Base-by-base conservation (phyloP, 2,888 invertebrate species). In the Lepidochitona cinerea region DNA sequence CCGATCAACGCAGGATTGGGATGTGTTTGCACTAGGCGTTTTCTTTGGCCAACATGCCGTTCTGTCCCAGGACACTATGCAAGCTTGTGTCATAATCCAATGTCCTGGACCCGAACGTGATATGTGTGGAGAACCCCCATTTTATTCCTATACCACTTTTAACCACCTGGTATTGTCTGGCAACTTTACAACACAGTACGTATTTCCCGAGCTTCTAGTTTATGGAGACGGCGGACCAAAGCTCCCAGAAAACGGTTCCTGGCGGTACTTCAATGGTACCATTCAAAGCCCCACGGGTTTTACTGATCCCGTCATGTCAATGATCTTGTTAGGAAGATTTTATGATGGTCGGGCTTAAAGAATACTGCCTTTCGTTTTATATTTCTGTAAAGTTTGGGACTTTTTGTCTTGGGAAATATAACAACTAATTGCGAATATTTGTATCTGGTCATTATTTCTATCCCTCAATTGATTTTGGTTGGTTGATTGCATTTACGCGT, bases 131-230 rank as follows among this genome's bases (percentile, higher is more conserved):
- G 26, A 64, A 4, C 3, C 33, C 33, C 29, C 33, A 26, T 5
- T 1, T 5, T 4, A 23, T 1, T 26, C 76, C 1, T 23, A 37
- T 14, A 73, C 77, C 18, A 67, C 65, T 23, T 76, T 76, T 36
- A 12, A 36, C 33, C 49, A 18, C 7, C 52, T 78, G 26, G 71
- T 66, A 5, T 14, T 78, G 14, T 54, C 67, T 4, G 78, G 64
- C 4, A 76, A 74, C 37, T 72, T 78, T 52, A 70, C 66, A 59
- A 76, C 72, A 32, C 36, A n/a, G 4, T 72, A 76, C 37, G 72
- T 69, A 35, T 75, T 72, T 65, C 78, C 70, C 3, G 59, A 35
- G 49, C 18, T 68, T 1, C 35, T 66, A 9, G 9, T 66, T n/a
- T 59, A 12, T 9, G n/a, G 37, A 5, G 14, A 26, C 4, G 37